Conservation (phyloP, 2,113 vertebrate genomes). For the Cyprinodon brontotheroides region DNA sequence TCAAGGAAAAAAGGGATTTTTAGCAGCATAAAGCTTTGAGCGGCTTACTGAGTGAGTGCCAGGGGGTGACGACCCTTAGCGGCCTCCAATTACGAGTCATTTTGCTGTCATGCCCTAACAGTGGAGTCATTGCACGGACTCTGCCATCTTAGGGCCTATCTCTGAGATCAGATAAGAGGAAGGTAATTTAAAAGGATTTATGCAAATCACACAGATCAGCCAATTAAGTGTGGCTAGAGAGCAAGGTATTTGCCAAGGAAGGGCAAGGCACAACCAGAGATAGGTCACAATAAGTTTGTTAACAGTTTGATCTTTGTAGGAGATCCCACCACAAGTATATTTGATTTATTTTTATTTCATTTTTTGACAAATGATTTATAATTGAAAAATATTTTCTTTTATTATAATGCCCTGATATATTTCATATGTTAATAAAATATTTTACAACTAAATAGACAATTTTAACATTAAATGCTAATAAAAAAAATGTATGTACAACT, state of each 20-base stretch:
- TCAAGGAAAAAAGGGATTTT: conserved; percentile 1
- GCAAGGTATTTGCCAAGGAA: conserved; percentile 60
- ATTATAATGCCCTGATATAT: not conserved
- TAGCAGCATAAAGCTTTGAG: conserved; percentile 48
- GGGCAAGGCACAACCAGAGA: conserved; percentile 21
- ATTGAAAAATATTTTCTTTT: not conserved
- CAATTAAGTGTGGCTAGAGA: conserved; percentile 69
- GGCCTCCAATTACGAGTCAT: conserved; percentile 73
- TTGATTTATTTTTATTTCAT: not conserved
- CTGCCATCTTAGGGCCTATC: conserved; percentile 49
- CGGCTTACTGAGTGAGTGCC: conserved; percentile 69
- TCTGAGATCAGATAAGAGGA: conserved; percentile 63
- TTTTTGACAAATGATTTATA: not conserved
- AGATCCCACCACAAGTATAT: not conserved
- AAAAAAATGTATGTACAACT: not conserved
- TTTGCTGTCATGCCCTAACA: conserved; percentile 59
- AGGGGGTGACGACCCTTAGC: conserved; percentile 63
- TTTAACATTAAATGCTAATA: not conserved
- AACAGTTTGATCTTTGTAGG: conserved; percentile 6
- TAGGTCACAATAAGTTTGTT: conserved; percentile 5
- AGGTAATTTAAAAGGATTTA: conserved; percentile 73
- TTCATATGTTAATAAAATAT: not conserved
- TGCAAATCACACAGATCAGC: conserved; percentile 75
- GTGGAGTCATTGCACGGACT: conserved; percentile 58
- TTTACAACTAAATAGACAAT: not conserved